phyloP scores from a whole-genome alignment of 23 tunicate species.

The Halocynthia aurantium region DNA sequence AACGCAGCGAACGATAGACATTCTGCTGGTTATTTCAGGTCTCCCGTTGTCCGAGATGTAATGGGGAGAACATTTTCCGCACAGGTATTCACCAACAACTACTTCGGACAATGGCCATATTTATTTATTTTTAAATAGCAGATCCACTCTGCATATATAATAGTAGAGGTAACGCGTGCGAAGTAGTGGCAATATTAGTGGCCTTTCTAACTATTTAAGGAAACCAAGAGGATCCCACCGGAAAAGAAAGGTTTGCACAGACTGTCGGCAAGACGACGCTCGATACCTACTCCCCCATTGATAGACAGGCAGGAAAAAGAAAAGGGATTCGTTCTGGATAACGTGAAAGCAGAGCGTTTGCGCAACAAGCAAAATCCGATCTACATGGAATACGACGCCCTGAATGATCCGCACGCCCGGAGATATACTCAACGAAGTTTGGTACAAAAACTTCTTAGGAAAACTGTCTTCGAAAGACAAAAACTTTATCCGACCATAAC shows the following conservation, averaged over 20 bases:
- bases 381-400: constrained; percentile 64
- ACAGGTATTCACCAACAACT: constrained; percentile 22
- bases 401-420: constrained; percentile 51
- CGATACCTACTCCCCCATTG: constrained; percentile 82
- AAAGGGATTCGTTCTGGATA: constrained; percentile 59
- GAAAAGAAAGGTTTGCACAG: constrained; percentile 85
- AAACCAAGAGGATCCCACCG: constrained; percentile 38
- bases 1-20: constrained; percentile 74
- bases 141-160: too few species aligned
- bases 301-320: constrained; percentile 30
- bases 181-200: background rate
- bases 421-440: constrained; percentile 61
- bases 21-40: constrained; percentile 90
- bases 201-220: background rate
- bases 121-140: too few species aligned
- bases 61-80: constrained; percentile 68
- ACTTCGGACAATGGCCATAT: background rate
- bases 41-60: constrained; percentile 66
- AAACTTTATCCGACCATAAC: constrained; percentile 77
- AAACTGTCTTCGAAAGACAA: constrained; percentile 43
- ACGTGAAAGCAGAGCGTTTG: constrained; percentile 56
- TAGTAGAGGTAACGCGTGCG: too few species aligned
- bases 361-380: constrained; percentile 88
- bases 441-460: constrained; percentile 66
- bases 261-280: constrained; percentile 82